Evolutionary conservation across 1,140 invertebrate genomes (phyloP).

Genomic region (Drosophila oshimai): DNA sequence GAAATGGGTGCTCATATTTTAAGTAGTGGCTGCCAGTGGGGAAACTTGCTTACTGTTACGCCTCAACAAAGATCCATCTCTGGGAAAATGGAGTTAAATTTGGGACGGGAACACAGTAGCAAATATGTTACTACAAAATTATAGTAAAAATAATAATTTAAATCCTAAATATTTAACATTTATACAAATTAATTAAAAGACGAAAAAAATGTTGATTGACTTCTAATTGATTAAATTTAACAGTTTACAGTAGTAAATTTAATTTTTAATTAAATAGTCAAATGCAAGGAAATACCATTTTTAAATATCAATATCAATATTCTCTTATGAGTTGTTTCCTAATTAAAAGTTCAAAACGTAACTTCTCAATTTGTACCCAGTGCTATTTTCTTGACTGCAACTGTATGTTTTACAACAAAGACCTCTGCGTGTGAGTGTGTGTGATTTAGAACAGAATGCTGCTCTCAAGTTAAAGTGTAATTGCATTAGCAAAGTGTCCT

Average conservation of each 20-base stretch:
- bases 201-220: too few species aligned
- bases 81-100: background rate
- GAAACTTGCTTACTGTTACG: constrained; percentile 72
- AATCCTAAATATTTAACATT: too few species aligned
- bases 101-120: background rate
- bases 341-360: too few species aligned
- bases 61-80: constrained; percentile 55
- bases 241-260: too few species aligned
- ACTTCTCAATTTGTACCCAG: background rate
- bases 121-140: constrained; percentile 4
- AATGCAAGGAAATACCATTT: too few species aligned
- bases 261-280: too few species aligned
- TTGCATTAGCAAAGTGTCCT: constrained; percentile 69
- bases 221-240: too few species aligned
- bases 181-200: too few species aligned
- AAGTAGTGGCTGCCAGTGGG: constrained; percentile 60
- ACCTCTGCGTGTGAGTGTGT: constrained; percentile 30
- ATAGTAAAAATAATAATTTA: background rate
- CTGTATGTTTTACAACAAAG: constrained; percentile 43
- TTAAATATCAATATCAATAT: too few species aligned
- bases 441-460: constrained; percentile 44
- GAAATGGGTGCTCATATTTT: constrained; percentile 78
- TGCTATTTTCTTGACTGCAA: background rate
- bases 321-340: too few species aligned
- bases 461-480: constrained; percentile 66